phyloP scores from a whole-genome alignment of 1,140 invertebrate genomes.

The Bombus superbus region DNA sequence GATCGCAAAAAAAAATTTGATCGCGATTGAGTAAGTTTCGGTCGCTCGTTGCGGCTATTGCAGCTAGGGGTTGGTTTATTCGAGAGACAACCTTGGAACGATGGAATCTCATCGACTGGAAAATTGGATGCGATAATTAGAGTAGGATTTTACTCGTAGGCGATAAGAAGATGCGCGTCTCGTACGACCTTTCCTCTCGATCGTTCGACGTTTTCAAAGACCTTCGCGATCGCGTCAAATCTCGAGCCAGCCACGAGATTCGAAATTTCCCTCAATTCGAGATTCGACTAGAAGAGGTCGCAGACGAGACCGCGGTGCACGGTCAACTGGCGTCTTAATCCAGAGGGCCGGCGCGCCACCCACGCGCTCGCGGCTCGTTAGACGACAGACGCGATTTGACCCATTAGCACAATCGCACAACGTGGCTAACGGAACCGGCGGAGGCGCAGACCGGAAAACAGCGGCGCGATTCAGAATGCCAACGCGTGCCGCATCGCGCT shows the following conservation, averaged over 20 bases:
- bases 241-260: too few species aligned
- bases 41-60: neutral
- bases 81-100: too few species aligned
- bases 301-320: neutral
- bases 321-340: neutral
- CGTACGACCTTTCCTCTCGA: too few species aligned
- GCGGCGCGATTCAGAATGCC: constrained; percentile 66
- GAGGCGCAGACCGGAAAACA: constrained; percentile 72
- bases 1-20: neutral
- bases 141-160: too few species aligned
- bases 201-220: too few species aligned
- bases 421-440: constrained; percentile 66
- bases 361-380: constrained; percentile 53
- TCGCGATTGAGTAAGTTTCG: too few species aligned
- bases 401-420: constrained; percentile 73
- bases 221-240: too few species aligned
- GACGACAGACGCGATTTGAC: constrained; percentile 65
- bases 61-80: too few species aligned
- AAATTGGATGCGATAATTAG: too few species aligned
- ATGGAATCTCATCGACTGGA: too few species aligned
- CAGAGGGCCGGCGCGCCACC: neutral
- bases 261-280: too few species aligned
- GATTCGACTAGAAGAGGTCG: neutral
- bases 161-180: too few species aligned
- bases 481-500: constrained; percentile 73